phyloP scores from a whole-genome alignment of 2,797 vertebrate species.

The Megaceryle alcyon region DNA sequence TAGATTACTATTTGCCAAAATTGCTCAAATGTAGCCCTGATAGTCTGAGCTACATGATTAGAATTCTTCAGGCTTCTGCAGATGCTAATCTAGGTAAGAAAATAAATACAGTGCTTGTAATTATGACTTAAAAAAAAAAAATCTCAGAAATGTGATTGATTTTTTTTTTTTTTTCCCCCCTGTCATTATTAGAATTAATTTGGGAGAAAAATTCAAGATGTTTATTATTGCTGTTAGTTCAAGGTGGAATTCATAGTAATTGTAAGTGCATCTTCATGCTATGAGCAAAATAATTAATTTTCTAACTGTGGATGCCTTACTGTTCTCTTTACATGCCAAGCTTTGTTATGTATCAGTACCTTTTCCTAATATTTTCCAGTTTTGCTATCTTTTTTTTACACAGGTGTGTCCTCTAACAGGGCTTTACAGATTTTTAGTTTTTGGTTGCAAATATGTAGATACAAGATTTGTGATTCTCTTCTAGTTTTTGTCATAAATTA shows the following conservation, averaged over 20 bases:
- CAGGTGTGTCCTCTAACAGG: neutral
- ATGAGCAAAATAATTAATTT: neutral
- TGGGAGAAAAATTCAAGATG: neutral
- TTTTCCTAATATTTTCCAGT: neutral
- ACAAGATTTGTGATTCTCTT: neutral
- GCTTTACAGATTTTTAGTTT: neutral
- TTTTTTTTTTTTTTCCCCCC: neutral
- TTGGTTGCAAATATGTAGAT: neutral
- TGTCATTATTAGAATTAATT: neutral
- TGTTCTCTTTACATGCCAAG: neutral
- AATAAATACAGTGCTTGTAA: neutral
- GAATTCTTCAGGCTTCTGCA: conserved; percentile 84
- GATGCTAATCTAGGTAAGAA: conserved; percentile 77
- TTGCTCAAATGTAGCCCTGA: conserved; percentile 89
- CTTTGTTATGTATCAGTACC: neutral
- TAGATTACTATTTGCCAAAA: conserved; percentile 94
- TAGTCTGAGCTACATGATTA: conserved; percentile 91
- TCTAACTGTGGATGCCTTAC: neutral
- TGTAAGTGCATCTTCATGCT: neutral
- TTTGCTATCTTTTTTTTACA: neutral
- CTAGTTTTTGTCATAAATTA: neutral
- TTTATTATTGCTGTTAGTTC: neutral
- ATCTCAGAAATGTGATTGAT: neutral
- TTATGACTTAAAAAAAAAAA: neutral
- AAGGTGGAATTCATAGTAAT: neutral